Conservation (phyloP, 2,113 vertebrate species). For the Podiceps cristatus region DNA sequence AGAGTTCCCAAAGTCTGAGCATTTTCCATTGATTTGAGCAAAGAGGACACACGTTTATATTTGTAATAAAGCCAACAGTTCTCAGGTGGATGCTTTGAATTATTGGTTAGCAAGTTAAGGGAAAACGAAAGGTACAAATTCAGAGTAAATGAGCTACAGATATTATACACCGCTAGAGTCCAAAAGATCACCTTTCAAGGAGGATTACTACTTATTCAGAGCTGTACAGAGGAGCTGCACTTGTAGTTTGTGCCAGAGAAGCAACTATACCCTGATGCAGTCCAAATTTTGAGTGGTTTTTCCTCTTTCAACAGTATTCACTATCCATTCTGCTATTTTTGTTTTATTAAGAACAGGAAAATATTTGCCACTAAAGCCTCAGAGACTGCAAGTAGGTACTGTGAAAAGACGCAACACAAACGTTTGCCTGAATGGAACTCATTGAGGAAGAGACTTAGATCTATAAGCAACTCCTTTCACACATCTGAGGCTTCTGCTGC, state of each 20-base stretch:
- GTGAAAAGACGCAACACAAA: background rate
- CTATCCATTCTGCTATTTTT: background rate
- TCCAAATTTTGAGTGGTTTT: background rate
- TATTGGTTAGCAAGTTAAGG: background rate
- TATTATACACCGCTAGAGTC: accelerated
- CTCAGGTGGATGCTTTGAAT: background rate
- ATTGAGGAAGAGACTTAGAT: accelerated
- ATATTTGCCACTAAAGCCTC: background rate
- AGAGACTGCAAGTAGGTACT: background rate
- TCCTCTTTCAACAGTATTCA: background rate
- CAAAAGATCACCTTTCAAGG: background rate
- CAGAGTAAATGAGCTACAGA: background rate
- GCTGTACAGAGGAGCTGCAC: background rate
- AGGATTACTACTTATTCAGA: background rate
- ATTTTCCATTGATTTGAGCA: background rate
- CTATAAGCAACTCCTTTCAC: accelerated
- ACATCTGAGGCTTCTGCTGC: background rate
- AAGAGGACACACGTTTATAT: background rate
- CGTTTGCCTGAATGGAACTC: accelerated
- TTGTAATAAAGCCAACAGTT: background rate
- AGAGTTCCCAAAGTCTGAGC: background rate
- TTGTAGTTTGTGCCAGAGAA: background rate
- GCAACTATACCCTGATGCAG: background rate
- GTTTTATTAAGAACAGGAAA: accelerated
- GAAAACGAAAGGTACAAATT: background rate